phyloP scores from a whole-genome alignment of 2,888 invertebrate genomes.

The Tenthredo notha region DNA sequence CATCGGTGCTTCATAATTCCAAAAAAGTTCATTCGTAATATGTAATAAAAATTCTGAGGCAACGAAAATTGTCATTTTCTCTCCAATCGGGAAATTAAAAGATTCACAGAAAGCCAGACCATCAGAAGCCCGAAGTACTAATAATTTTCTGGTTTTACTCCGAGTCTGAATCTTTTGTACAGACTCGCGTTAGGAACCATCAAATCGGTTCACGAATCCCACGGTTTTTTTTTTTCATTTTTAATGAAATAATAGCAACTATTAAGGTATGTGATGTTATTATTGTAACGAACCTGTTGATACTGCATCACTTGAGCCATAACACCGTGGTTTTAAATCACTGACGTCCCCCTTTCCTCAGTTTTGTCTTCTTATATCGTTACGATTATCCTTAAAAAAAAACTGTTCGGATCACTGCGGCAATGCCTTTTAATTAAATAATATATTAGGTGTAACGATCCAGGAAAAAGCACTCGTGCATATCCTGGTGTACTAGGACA shows the following conservation, averaged over 20 bases:
- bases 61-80: background rate
- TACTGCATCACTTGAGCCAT: slow-evolving; percentile 73
- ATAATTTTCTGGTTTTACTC: too few relatives aligned
- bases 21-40: background rate
- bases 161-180: background rate
- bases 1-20: background rate
- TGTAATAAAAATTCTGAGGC: background rate
- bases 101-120: background rate
- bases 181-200: background rate
- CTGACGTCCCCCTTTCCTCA: background rate
- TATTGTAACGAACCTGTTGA: slow-evolving; percentile 70
- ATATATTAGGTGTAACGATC: background rate
- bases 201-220: background rate
- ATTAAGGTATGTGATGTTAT: background rate
- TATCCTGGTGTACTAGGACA: background rate
- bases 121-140: background rate
- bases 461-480: slow-evolving; percentile 19
- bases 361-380: background rate
- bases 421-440: background rate
- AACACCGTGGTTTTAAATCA: slow-evolving; percentile 59
- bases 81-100: background rate
- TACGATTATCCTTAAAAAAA: background rate
- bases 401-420: background rate
- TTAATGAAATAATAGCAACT: background rate
- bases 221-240: background rate